A percentile compares a stretch with the other conserved stretches of the same genome.
Evolutionary conservation across 1,140 invertebrate genomes (phyloP).

Genomic region (Plectrocnemia conspersa): DNA sequence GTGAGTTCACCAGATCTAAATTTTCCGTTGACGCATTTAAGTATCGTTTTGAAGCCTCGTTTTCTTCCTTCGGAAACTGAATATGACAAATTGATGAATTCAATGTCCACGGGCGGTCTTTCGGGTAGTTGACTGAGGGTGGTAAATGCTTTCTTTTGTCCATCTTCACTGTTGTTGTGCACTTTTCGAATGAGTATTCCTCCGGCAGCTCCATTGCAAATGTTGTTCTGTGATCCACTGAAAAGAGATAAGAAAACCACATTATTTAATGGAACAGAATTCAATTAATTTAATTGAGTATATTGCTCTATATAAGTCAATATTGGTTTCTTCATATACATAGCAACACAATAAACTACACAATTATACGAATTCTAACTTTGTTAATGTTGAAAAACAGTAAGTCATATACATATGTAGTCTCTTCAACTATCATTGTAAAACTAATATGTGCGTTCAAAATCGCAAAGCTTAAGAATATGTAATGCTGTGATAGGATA

Average conservation of each 20-base stretch:
- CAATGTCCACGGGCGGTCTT: constrained; percentile 79
- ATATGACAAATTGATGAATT: constrained; percentile 80
- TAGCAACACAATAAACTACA: neutral
- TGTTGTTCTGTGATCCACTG: constrained; percentile 63
- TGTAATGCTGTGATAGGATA: too few relatives aligned
- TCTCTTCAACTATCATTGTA: too few relatives aligned
- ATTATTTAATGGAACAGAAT: constrained; percentile 15
- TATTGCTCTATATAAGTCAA: neutral
- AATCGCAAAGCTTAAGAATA: too few relatives aligned
- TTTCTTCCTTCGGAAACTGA: constrained; percentile 77
- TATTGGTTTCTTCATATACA: neutral
- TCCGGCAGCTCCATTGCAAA: constrained; percentile 61
- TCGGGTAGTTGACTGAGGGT: constrained; percentile 72
- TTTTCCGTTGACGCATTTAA: constrained; percentile 81
- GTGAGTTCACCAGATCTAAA: constrained; percentile 75
- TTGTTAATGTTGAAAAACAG: neutral
- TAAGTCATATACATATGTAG: neutral
- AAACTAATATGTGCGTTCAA: too few relatives aligned
- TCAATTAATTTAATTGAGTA: neutral
- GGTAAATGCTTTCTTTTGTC: constrained; percentile 55
- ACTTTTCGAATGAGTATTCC: constrained; percentile 61
- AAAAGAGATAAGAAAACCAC: constrained; percentile 37
- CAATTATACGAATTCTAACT: neutral
- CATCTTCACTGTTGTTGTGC: constrained; percentile 59
- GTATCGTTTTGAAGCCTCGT: constrained; percentile 73